These are phyloP conservation scores for Bugulina stolonifera DNA, from an alignment of 2,888 invertebrate species.

Conservation along the genomic window DNA sequence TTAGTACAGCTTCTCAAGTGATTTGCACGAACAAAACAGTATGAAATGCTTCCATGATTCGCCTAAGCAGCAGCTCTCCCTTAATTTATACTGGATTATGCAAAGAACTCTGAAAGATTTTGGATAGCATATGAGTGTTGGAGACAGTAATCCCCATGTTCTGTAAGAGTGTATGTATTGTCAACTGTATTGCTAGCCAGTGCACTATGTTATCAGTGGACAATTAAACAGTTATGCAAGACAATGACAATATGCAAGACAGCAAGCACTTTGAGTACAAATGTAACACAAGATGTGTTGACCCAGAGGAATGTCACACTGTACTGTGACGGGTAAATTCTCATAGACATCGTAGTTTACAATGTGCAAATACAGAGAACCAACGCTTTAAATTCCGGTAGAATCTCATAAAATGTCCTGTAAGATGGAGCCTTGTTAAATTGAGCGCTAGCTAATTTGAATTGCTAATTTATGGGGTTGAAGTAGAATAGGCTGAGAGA, in stretches of 20 bases:
- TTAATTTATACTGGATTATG: conserved; percentile 14
- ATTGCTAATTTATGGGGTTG: conserved; percentile 6
- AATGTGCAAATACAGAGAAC: no score
- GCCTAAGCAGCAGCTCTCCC: conserved; percentile 15
- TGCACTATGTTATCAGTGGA: neutral
- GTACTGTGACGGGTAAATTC: no score
- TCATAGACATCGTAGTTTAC: no score
- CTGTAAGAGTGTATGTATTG: conserved; percentile 3
- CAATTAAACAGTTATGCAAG: conserved; percentile 14
- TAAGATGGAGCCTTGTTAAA: neutral
- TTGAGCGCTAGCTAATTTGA: neutral
- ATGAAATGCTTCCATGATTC: conserved; percentile 5
- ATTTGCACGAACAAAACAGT: neutral
- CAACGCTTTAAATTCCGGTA: neutral
- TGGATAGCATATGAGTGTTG: neutral
- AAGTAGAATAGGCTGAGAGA: neutral
- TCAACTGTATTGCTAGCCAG: conserved; percentile 11
- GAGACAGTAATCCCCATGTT: conserved; percentile 17
- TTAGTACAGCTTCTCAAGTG: conserved; percentile 6
- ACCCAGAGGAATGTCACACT: neutral
- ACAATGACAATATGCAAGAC: neutral
- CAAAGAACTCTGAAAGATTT: conserved; percentile 9
- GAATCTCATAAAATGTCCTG: neutral
- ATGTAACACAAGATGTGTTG: neutral
- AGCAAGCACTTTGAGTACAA: neutral